Conservation (phyloP, 2,888 invertebrate genomes). For the Teleiodes luculella region DNA sequence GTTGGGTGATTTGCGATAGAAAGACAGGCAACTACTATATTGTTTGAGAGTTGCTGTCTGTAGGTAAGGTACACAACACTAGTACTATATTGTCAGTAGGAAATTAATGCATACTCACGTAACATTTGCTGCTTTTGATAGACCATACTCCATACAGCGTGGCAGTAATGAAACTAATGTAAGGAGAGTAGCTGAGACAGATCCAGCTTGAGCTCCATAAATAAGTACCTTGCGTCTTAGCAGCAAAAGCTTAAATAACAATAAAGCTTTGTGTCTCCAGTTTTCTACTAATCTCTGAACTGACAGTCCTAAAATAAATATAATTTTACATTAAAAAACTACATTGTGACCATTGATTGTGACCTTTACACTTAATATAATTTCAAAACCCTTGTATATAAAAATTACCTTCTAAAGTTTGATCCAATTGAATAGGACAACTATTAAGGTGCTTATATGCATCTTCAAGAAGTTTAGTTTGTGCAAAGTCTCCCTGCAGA, state of each 20-base stretch:
- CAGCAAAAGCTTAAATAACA: conserved; percentile 94
- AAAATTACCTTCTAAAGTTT: conserved; percentile 65
- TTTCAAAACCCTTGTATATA: too few species aligned
- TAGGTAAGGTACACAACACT: too few species aligned
- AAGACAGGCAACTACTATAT: too few species aligned
- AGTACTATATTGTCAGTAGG: background rate
- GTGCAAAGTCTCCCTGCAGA: conserved; percentile 94
- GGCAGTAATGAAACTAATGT: conserved; percentile 95
- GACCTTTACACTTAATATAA: too few species aligned
- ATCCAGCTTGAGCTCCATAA: conserved; percentile 94
- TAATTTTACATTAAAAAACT: background rate
- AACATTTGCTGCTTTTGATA: conserved; percentile 89
- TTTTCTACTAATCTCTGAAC: conserved; percentile 87
- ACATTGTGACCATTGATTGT: too few species aligned
- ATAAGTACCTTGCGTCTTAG: conserved; percentile 94
- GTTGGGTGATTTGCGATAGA: too few species aligned
- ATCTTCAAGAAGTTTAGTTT: conserved; percentile 91
- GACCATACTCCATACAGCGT: conserved; percentile 90
- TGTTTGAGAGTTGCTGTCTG: too few species aligned
- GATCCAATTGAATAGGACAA: conserved; percentile 81
- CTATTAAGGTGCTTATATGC: conserved; percentile 95
- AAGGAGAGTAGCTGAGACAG: conserved; percentile 90
- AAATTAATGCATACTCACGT: conserved; percentile 64
- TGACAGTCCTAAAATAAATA: conserved; percentile 83
- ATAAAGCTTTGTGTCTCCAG: conserved; percentile 94